Base-by-base conservation (phyloP, 2,888 invertebrate genomes). In the Drosophila nr. fundita region DNA sequence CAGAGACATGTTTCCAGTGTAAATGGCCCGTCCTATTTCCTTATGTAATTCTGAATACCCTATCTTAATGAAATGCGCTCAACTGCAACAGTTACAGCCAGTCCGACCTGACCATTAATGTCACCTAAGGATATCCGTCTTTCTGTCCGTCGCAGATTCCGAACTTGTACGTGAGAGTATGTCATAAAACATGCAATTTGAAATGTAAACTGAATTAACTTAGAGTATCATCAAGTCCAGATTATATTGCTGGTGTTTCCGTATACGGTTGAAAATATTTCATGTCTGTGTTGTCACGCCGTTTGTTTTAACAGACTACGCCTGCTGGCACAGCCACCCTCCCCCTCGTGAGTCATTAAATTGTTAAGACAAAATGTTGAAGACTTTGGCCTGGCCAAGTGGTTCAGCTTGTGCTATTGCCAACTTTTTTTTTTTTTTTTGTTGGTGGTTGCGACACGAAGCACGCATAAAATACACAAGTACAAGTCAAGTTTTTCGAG, bases 401-500 rank as follows among this genome's bases (percentile, higher is more conserved):
- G 73, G 40, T 48, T 42, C 18, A 3, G 49, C 32, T 29, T 50
- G 40, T 42, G 59, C 64, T 72, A 65, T 72, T 71, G 77, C 62
- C 66, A 70, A 82, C 73, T 74, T 68, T 42, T 4, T 34, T 34
- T 18, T 38, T 38, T 34, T 38, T 38, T 18, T 15, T 11, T 72
- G n/a, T 68, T 61, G 67, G 61, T 70, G 66, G 48, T 27, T 64
- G 27, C 40, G 59, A 55, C 75, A 75, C 78, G 78, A 30, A 80
- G 45, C 70, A 76, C 79, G 73, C 86, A 83, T 88, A 86, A 88
- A 88, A 87, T 62, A 83, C 69, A 73, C 79, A 86, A 76, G 73
- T 66, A 66, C 73, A 52, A 76, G 71, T 64, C 74, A 79, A 82
- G 68, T 74, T 84, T 76, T 64, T 58, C 21, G 38, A n/a, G 13